phyloP scores from a whole-genome alignment of 1,140 invertebrate species.

The Pseudomyrmex cubaensis region DNA sequence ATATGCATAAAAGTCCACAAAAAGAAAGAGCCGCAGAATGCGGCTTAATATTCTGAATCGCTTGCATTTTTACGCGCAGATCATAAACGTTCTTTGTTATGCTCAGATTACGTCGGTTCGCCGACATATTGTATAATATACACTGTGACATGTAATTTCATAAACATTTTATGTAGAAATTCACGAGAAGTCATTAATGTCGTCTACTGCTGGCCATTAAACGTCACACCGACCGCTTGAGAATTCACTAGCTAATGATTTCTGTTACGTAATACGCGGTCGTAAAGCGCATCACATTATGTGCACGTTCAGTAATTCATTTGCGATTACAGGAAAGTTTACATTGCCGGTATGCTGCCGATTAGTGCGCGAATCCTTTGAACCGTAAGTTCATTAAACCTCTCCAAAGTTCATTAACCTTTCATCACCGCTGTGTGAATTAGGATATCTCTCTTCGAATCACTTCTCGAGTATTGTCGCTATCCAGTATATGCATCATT shows the following conservation, averaged over 20 bases:
- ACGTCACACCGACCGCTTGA: neutral
- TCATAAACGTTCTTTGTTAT: slow-evolving; percentile 14
- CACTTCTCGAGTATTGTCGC: too few species aligned
- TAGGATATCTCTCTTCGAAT: too few species aligned
- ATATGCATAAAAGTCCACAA: slow-evolving; percentile 7
- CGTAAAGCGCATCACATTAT: slow-evolving; percentile 30
- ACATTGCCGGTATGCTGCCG: slow-evolving; percentile 34
- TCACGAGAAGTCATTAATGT: slow-evolving; percentile 22
- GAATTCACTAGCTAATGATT: slow-evolving; percentile 24
- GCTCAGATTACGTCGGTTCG: neutral
- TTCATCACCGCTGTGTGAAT: too few species aligned
- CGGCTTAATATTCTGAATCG: slow-evolving; percentile 25
- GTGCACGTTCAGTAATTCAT: slow-evolving; percentile 32
- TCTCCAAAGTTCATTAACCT: slow-evolving; percentile 48
- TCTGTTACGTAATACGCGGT: slow-evolving; percentile 29
- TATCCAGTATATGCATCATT: too few species aligned
- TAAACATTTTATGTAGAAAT: slow-evolving; percentile 2
- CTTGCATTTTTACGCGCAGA: slow-evolving; percentile 41
- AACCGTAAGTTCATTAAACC: slow-evolving; percentile 42
- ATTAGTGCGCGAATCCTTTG: slow-evolving; percentile 20
- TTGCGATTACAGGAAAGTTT: slow-evolving; percentile 64
- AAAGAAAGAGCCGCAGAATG: slow-evolving; percentile 16
- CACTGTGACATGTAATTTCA: neutral
- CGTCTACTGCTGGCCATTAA: slow-evolving; percentile 6
- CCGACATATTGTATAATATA: neutral